Evolutionary conservation across 2,113 vertebrate genomes (phyloP), one percentile per base, ranked within the genome.

Genomic region (Progne subis): DNA sequence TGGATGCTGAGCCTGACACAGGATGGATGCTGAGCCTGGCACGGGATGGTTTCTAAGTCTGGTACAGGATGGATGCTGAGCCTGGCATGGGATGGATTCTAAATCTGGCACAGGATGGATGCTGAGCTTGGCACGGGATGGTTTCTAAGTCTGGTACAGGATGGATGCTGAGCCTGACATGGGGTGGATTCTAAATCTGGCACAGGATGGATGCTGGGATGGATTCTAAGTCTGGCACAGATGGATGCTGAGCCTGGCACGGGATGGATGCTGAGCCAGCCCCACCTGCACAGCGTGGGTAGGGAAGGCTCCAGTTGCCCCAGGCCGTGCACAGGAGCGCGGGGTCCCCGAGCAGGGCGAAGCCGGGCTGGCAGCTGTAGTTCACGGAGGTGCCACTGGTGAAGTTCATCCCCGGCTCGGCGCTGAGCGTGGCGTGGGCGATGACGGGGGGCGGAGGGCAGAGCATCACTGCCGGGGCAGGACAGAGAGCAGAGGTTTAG

Each of bases 281-380:
- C 97, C 91, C 95, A 92, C 96, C 97, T 92, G 96, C 44, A 6
- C 98, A 98, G 61, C 25, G 83, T 1, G 95, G 96, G 10, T 86
- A 69, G 2, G 96, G 94, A 29, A 64, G 72, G 90, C 95, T 96
- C 96, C 96, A 97, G 57, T 19, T 90, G n/a, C 95, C 96, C 3
- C 44, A 64, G 83, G 61, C 77, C 4, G 70, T 86, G 90, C 96
- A 96, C 8, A 3, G 29, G 12, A 96, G 4, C 1, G 76, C 60
- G n/a, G 92, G 61, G 8, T 76, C 59, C 43, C 96, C 94, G 1
- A 84, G 83, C 57, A 96, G 91, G 61, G 74, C 29, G 74, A 93
- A 97, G 72, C 96, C 96, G 0, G 92, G 77, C 80, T 96, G 92
- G 87, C 96, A 97, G 88, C 88, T 68, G 88, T 97, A 96, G 88